phyloP scores from a whole-genome alignment of 2,113 vertebrate species.

The Oxyura jamaicensis region DNA sequence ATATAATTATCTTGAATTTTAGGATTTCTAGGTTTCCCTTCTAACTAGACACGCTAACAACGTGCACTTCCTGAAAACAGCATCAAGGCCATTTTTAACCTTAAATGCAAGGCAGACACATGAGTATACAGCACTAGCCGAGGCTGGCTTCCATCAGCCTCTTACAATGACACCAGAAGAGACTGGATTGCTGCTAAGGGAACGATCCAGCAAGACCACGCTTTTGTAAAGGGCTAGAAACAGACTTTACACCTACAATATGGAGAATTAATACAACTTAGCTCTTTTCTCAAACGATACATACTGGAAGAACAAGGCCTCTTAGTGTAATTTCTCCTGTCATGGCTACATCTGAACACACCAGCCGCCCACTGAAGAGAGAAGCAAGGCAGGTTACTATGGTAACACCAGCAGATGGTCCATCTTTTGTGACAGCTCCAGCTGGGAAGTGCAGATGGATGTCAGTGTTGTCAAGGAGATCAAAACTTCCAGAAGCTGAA shows the following conservation, averaged over 20 bases:
- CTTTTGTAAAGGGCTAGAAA: neutral
- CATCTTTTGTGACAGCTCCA: constrained; percentile 97
- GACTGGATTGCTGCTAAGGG: neutral
- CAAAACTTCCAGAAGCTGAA: constrained; percentile 90
- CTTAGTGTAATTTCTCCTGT: constrained; percentile 97
- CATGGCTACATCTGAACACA: constrained; percentile 96
- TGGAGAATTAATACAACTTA: neutral
- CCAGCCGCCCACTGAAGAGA: constrained; percentile 91
- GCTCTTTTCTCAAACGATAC: constrained; percentile 46
- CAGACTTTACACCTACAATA: neutral
- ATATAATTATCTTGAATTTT: neutral
- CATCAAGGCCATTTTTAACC: neutral
- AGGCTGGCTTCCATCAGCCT: neutral
- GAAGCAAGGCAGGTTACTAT: constrained; percentile 98
- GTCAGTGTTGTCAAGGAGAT: constrained; percentile 97
- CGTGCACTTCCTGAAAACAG: neutral
- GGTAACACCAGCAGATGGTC: constrained; percentile 97
- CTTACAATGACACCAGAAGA: neutral
- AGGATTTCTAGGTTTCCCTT: neutral
- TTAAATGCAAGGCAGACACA: neutral
- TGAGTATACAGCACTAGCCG: neutral
- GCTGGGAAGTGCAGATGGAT: constrained; percentile 99
- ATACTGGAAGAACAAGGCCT: constrained; percentile 95
- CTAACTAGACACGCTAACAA: neutral
- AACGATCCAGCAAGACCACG: neutral